Evolutionary conservation across 2,113 vertebrate genomes (phyloP), one percentile per base, ranked within the genome.

Genomic region (Paradoxurus hermaphroditus): DNA sequence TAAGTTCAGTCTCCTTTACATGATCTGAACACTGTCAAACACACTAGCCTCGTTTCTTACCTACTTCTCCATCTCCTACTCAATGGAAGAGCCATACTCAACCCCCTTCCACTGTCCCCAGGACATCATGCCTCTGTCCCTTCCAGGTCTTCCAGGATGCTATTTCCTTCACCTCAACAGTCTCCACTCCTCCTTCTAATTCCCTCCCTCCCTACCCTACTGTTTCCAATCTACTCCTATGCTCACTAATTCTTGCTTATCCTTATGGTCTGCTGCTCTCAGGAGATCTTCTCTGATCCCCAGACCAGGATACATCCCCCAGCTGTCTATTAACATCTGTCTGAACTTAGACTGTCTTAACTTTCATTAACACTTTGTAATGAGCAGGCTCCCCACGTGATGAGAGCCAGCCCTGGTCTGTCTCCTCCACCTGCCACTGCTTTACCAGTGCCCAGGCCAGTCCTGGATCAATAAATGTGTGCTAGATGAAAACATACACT

Each of bases 51-150:
- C 16, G 0, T 39, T 70, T 49, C 72, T 44, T 41, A 31, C 27
- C 19, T 59, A 19, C 0, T 27, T 9, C 9, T 29, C 70, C 10
- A 11, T 6, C 46, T 72, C 51, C 56, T 41, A 21, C 62, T 27
- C 70, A 86, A 19, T 1, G 31, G 78, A 94, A 27, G 15, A 51
- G 34, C 65, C 86, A 10, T 3, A 14, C 56, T 56, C 27, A 13
- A 11, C n/a, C 11, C 25, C 18, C 14, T 65, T 53, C 41, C 8
- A 68, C 15, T 59, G n/a, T 36, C 10, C 65, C n/a, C 23, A 9
- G 13, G 15, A 78, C n/a, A 34, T 18, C 4, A 9, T 0, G 16
- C 23, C 29, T 39, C 77, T 1, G 3, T 7, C 39, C 18, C 13
- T 34, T 5, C 68, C 36, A n/a, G n/a, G 13, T 4, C 12, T 36